Conservation (phyloP, 2,888 invertebrate species). For the Aspidiotus rigidus region DNA sequence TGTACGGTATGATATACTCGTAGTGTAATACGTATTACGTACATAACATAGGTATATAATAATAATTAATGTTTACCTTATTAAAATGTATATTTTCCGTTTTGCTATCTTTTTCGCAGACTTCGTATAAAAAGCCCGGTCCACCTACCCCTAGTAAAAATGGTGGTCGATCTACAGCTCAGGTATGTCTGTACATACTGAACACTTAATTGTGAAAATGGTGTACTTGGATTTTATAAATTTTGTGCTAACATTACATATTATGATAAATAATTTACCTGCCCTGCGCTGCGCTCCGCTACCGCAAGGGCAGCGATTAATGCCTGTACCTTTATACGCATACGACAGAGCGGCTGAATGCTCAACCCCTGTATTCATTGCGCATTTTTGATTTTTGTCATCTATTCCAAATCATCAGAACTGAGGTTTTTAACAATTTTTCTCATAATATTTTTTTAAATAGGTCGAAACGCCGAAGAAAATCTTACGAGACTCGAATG, state of each 20-base stretch:
- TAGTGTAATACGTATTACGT: no score
- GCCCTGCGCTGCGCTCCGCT: no score
- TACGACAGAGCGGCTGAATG: no score
- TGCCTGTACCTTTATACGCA: no score
- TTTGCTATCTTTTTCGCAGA: slow-evolving; percentile 50
- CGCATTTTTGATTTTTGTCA: background rate
- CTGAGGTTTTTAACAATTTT: background rate
- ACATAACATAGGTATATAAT: no score
- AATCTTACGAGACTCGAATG: slow-evolving; percentile 50
- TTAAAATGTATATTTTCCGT: background rate
- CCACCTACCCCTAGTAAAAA: slow-evolving; percentile 81
- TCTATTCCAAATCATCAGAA: background rate
- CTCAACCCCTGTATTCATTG: no score
- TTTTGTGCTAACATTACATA: background rate
- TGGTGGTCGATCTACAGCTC: slow-evolving; percentile 58
- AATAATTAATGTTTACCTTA: no score
- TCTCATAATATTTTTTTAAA: slow-evolving; percentile 42
- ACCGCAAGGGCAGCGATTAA: no score
- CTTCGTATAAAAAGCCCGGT: slow-evolving; percentile 73
- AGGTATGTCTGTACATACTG: slow-evolving; percentile 20
- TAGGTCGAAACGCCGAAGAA: slow-evolving; percentile 46
- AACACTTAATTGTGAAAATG: no score
- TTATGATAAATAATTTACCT: no score
- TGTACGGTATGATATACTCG: no score
- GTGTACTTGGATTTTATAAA: background rate